Evolutionary conservation across 2,888 invertebrate genomes (phyloP).

Genomic region (Drosophila robusta): DNA sequence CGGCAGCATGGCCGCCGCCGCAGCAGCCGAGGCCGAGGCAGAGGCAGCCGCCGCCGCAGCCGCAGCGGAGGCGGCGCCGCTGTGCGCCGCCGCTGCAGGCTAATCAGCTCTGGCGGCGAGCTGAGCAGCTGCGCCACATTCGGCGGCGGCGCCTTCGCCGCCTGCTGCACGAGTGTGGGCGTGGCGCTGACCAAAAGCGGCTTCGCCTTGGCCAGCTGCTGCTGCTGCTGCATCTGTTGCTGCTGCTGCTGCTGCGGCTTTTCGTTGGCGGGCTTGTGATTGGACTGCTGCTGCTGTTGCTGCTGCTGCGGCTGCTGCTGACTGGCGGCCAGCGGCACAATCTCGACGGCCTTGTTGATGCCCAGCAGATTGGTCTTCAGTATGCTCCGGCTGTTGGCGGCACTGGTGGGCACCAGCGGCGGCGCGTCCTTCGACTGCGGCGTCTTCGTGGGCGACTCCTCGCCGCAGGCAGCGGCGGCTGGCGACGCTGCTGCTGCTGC

Average conservation of each 20-base stretch:
- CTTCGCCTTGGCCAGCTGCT: slow-evolving; percentile 19
- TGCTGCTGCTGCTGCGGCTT: slow-evolving; percentile 79
- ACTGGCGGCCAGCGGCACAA: slow-evolving; percentile 72
- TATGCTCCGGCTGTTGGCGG: slow-evolving; percentile 82
- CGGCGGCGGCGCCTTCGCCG: slow-evolving; percentile 6
- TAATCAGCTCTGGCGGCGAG: slow-evolving; percentile 87
- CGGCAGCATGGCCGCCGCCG: neutral
- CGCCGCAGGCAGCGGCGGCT: slow-evolving; percentile 27
- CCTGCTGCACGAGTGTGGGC: slow-evolving; percentile 26
- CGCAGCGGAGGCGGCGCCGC: slow-evolving; percentile 2
- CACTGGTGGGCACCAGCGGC: slow-evolving; percentile 45
- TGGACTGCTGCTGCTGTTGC: slow-evolving; percentile 18
- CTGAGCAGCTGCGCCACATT: slow-evolving; percentile 70
- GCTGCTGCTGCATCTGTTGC: slow-evolving; percentile 25
- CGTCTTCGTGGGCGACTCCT: slow-evolving; percentile 12
- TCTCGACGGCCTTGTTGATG: slow-evolving; percentile 80
- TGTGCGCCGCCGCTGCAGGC: slow-evolving; percentile 86
- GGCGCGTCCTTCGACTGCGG: slow-evolving; percentile 56
- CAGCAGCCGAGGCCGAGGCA: neutral
- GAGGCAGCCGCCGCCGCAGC: neutral
- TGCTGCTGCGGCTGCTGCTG: slow-evolving; percentile 33
- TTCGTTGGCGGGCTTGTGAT: slow-evolving; percentile 39
- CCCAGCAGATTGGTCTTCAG: slow-evolving; percentile 82
- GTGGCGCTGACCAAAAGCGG: neutral
- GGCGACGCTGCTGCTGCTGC: slow-evolving; percentile 32